These are phyloP conservation scores for Xiphophorus birchmanni DNA, from an alignment of 2,797 vertebrate species.

Conservation along the genomic window DNA sequence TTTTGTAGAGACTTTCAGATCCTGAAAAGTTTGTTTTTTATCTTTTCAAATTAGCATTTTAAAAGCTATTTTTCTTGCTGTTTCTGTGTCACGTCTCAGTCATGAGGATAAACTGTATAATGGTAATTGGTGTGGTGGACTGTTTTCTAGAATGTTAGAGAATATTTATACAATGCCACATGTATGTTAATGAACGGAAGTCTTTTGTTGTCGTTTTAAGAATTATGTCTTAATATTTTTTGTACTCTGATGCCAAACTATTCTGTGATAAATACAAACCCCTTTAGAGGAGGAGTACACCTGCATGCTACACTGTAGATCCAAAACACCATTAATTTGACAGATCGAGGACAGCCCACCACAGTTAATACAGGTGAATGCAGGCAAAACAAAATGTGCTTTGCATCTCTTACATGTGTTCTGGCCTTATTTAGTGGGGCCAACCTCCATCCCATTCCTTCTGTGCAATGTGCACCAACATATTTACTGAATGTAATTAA, in stretches of 20 bases:
- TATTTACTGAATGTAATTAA: not conserved
- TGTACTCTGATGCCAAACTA: not conserved
- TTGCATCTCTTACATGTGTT: not conserved
- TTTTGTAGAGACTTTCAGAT: not conserved
- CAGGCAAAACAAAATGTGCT: too few species aligned
- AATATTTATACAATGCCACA: not conserved
- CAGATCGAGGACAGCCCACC: not conserved
- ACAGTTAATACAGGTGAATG: not conserved
- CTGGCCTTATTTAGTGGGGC: not conserved
- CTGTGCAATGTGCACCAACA: not conserved
- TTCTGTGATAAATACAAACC: not conserved
- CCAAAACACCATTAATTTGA: not conserved
- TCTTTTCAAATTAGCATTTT: not conserved
- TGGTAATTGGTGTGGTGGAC: not conserved
- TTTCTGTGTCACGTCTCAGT: not conserved
- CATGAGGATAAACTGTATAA: not conserved
- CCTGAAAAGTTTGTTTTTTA: not conserved
- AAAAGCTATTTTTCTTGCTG: not conserved
- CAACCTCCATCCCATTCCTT: not conserved
- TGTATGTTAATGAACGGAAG: not conserved
- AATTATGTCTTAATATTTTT: not conserved
- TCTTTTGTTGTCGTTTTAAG: not conserved
- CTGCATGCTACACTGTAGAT: not conserved
- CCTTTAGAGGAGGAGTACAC: not conserved
- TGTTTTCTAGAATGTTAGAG: not conserved